Base-by-base conservation (phyloP, 1,140 invertebrate species). In the Cydia pomonella region DNA sequence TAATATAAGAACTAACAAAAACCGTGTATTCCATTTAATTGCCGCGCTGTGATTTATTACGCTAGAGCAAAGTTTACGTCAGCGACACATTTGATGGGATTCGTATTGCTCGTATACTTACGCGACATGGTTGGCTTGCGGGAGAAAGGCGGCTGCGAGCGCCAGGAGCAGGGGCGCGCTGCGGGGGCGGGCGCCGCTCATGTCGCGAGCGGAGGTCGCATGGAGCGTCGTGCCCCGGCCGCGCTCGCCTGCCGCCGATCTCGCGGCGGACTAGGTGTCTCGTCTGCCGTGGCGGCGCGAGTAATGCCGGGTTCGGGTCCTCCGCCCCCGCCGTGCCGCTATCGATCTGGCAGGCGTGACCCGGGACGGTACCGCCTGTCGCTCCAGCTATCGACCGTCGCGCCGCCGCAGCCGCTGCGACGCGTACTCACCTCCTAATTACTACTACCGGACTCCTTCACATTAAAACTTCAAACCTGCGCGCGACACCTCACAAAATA, bases 121-220 rank as follows among this genome's bases (percentile, higher is more conserved):
- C 90, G 87, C 88, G 77, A 90, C 89, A 84, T 87, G 84, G 74
- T 87, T 84, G 44, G 83, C 84, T 73, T 91, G 88, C 76, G 89
- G 89, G 18, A 92, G 81, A 29, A 89, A 85, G 72, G 85, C 84
- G 63, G 85, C 85, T 77, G 85, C 88, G 63, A 92, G 79, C 75
- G 83, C 87, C 62, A 90, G 77, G 72, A 90, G 84, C 50, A 91
- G 81, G 80, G 86, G 86, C 83, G 83, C 83, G 84, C 83, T 87
- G 78, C 80, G 80, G 76, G 84, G 80, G 78, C 84, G 83, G 75
- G 79, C 79, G 79, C 82, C 87, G 82, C 81, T 90, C 89, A 91
- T 92, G 80, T 75, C 84, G 84, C 82, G 82, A 64, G 72, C 76
- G 76, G 75, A 44, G 69, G 76, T 80, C 75, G 77, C 88, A 90